These are phyloP conservation scores for Manduca sexta DNA, from an alignment of 1,140 invertebrate species.

Conservation along the genomic window DNA sequence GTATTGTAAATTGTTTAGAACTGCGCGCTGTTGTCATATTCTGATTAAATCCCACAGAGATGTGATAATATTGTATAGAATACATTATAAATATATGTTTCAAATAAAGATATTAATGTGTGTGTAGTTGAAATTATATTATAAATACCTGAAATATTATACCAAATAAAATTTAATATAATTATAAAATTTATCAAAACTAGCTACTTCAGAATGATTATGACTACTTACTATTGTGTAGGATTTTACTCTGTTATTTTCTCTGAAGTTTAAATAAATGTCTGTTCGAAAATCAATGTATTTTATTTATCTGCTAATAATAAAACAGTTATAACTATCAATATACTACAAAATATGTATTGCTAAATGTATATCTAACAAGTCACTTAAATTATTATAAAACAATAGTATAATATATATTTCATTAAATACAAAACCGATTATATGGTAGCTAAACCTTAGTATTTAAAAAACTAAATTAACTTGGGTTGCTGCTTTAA, in stretches of 20 bases:
- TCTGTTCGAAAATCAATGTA: slow-evolving; percentile 45
- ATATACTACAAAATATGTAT: background rate
- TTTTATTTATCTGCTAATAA: slow-evolving; percentile 52
- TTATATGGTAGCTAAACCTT: background rate
- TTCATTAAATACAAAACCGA: background rate
- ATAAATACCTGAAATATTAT: background rate
- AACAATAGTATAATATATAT: background rate
- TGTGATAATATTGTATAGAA: too few species aligned
- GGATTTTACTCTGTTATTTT: slow-evolving; percentile 56
- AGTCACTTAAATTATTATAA: background rate
- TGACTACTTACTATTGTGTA: slow-evolving; percentile 15
- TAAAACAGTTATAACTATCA: background rate
- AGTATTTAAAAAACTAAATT: slow-evolving; percentile 50
- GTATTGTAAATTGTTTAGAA: too few species aligned
- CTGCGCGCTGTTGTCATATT: too few species aligned
- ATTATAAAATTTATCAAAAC: too few species aligned
- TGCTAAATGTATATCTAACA: background rate
- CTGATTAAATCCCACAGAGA: too few species aligned
- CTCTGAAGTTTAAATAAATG: slow-evolving; percentile 68
- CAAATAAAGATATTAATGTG: slow-evolving; percentile 1
- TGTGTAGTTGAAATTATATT: background rate
- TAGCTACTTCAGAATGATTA: too few species aligned
- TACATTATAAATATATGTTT: too few species aligned
- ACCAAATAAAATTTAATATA: too few species aligned
- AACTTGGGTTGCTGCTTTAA: slow-evolving; percentile 79